Percentiles rank a stretch among this genome's conserved stretches.
Conservation (phyloP, 2,113 vertebrate species). For the Perca fluviatilis region DNA sequence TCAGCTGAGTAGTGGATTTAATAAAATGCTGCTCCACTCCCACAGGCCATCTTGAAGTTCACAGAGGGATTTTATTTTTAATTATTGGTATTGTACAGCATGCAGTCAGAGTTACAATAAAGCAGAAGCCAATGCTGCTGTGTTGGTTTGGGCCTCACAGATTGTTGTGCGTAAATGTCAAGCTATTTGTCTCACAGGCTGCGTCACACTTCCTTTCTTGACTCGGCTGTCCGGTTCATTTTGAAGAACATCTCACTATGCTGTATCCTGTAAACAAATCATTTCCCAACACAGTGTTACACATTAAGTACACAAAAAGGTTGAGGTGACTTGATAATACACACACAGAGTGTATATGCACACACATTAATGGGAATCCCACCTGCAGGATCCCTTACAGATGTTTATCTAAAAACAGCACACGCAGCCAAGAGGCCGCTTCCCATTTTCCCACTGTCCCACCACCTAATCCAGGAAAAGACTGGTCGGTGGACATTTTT, state of each 20-base stretch:
- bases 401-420: conserved; percentile 73
- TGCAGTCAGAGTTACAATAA: conserved; percentile 25
- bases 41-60: conserved; percentile 7
- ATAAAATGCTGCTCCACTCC: conserved; percentile 29
- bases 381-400: conserved; percentile 65
- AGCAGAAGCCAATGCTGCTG: conserved; percentile 20
- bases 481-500: conserved; percentile 49
- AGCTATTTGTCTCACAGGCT: conserved; percentile 31
- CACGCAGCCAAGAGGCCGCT: conserved; percentile 51
- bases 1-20: conserved; percentile 40
- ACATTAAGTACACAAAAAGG: conserved; percentile 27
- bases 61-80: neutral
- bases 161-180: conserved; percentile 43
- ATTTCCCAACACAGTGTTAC: conserved; percentile 56
- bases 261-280: conserved; percentile 67
- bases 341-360: conserved; percentile 5
- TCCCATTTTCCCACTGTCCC: conserved; percentile 74
- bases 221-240: conserved; percentile 36
- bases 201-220: conserved; percentile 47
- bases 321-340: conserved; percentile 31
- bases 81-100: conserved; percentile 22
- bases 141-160: conserved; percentile 35
- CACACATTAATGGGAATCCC: conserved; percentile 60
- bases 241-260: conserved; percentile 51
- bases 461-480: conserved; percentile 73